Evolutionary conservation across 1,140 invertebrate genomes (phyloP).

Genomic region (Trissolcus basalis): DNA sequence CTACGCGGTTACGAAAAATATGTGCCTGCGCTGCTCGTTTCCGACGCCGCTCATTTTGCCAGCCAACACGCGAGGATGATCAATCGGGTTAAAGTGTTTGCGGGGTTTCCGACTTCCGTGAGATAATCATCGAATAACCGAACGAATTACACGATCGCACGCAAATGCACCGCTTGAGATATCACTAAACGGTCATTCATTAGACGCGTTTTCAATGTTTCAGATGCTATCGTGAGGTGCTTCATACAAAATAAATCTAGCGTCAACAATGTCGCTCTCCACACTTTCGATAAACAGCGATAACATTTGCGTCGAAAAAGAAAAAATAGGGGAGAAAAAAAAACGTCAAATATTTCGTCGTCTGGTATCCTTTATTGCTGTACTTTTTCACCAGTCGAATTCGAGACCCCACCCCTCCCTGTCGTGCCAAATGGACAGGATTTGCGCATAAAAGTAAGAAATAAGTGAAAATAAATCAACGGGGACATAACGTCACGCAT

Average conservation of each 20-base stretch:
- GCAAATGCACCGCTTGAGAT: conserved; percentile 11
- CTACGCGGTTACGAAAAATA: conserved; percentile 18
- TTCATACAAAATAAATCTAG: conserved; percentile 18
- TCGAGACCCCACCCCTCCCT: neutral
- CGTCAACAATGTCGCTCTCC: conserved; percentile 12
- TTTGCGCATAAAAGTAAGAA: conserved; percentile 20
- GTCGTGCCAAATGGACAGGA: conserved; percentile 4
- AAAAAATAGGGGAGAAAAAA: conserved; percentile 17
- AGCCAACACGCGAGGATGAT: neutral
- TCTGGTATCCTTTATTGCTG: conserved; percentile 30
- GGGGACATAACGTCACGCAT: conserved; percentile 10
- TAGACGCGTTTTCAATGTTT: conserved; percentile 7
- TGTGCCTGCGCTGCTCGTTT: conserved; percentile 16
- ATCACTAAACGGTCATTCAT: conserved; percentile 16
- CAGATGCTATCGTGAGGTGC: conserved; percentile 5
- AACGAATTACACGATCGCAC: conserved; percentile 1
- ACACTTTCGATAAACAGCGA: neutral
- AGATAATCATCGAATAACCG: conserved; percentile 14
- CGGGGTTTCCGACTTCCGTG: neutral
- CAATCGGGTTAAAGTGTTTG: neutral
- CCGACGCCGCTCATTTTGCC: conserved; percentile 18
- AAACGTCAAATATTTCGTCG: conserved; percentile 30
- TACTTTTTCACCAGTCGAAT: conserved; percentile 30
- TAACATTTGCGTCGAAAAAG: neutral
- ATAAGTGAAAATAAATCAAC: conserved; percentile 48